Evolutionary conservation across 2,888 invertebrate species (phyloP).

Genomic region (Metallyticus violacea): DNA sequence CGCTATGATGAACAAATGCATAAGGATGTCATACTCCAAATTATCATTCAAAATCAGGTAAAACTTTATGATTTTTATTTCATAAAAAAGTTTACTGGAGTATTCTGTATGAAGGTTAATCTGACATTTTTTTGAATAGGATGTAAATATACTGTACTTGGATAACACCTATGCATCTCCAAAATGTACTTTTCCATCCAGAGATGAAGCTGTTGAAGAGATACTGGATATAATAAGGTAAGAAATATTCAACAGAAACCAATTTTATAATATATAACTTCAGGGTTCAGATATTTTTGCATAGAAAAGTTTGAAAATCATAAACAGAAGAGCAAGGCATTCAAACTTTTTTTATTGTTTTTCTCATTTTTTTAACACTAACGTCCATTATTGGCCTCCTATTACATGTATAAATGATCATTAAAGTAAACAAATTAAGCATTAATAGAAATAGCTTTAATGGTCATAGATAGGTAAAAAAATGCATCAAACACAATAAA

Average conservation of each 20-base stretch:
- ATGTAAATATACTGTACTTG: not conserved
- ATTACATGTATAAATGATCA: no score
- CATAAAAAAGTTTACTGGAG: not conserved
- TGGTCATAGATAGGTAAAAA: no score
- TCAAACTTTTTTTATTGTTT: no score
- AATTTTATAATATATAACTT: no score
- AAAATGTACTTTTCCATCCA: conserved; percentile 1
- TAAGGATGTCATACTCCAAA: not conserved
- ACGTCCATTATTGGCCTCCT: no score
- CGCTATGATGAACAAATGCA: conserved; percentile 6
- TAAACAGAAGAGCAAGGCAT: no score
- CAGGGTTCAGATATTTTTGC: no score
- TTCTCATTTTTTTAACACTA: no score
- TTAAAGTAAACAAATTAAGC: no score
- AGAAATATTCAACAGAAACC: not conserved
- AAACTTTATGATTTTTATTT: not conserved
- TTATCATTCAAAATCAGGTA: not conserved
- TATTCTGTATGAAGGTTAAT: not conserved
- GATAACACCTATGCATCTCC: conserved; percentile 19
- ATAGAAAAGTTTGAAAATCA: no score
- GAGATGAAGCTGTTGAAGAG: not conserved
- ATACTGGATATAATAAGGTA: conserved; percentile 11
- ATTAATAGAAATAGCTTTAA: no score
- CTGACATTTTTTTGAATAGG: not conserved
- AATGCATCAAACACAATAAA: no score